Evolutionary conservation across 2,113 vertebrate species (phyloP).

Genomic region (Thamnophis sirtalis): DNA sequence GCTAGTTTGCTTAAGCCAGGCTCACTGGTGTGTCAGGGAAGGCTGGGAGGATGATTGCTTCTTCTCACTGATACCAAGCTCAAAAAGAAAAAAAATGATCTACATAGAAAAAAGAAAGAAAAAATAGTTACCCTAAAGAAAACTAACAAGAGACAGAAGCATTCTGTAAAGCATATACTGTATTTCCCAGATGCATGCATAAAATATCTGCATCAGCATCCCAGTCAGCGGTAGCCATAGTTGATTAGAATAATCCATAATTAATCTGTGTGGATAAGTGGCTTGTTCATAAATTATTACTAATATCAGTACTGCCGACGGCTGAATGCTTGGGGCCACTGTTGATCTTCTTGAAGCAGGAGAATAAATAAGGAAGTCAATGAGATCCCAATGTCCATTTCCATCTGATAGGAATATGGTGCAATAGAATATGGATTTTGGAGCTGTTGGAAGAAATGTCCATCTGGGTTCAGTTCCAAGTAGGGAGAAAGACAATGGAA

Average conservation of each 20-base stretch:
- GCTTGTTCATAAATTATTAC: background rate
- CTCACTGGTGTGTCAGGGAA: too few species aligned
- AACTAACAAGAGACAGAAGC: too few species aligned
- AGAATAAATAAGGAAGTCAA: background rate
- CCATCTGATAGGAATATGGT: background rate
- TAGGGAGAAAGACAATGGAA: too few species aligned
- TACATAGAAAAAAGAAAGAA: too few species aligned
- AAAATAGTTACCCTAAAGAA: too few species aligned
- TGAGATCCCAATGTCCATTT: background rate
- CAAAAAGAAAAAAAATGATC: too few species aligned
- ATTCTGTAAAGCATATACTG: too few species aligned
- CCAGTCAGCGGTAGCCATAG: background rate
- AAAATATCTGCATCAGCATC: background rate
- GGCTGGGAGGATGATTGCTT: too few species aligned
- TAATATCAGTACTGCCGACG: background rate
- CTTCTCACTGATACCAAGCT: too few species aligned
- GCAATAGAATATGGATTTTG: background rate
- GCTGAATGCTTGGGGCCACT: background rate
- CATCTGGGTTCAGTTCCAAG: too few species aligned
- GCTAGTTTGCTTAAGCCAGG: too few species aligned
- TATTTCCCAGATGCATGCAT: background rate
- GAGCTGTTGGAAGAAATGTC: too few species aligned
- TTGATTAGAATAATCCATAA: background rate
- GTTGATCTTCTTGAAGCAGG: background rate
- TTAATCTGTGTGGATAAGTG: background rate